Evolutionary conservation across 2,888 invertebrate genomes (phyloP), one percentile per base, ranked within the genome.

Genomic region (Luperina nickerlii): DNA sequence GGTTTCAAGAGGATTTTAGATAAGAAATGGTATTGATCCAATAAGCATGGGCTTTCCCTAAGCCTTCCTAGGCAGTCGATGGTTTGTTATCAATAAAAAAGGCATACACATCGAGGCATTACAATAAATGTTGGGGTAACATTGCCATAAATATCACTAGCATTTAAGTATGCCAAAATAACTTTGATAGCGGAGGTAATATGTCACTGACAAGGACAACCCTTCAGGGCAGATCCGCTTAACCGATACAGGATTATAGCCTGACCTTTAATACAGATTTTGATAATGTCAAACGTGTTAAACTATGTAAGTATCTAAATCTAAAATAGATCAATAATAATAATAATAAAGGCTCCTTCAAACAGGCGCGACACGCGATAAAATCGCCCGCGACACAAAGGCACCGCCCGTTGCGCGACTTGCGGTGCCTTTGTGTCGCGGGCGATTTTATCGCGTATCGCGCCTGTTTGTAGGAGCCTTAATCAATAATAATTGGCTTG

Each of bases 181-280:
- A n/a, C 48, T 67, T 48, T 84, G 57, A 27, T 48, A 57, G n/a
- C 8, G 24, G 27, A 42, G 68, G 38, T 76, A 72, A 80, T 75
- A 57, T 70, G 32, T 70, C 27, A 71, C 38, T 78, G 48, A 51
- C 48, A 78, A 66, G 75, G 48, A 51, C 48, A 78, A 66, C 66
- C 60, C 38, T 70, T 67, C 66, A 71, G 38, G 18, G 24, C 27
- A 42, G 65, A 79, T 79, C 60, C 60, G 63, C 20, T 78, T 76
- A 83, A 51, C 63, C 51, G 7, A 67, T 74, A 74, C 67, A 11
- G 74, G 75, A 74, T 76, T 83, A 87, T 73, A 60, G n/a, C 24
- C 38, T 70, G 73, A 67, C 66, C 62, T 84, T 74, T 72, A 68
- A 68, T 74, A 78, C 38, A 76, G 68, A 84, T 69, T 87, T 69